Evolutionary conservation across 2,797 vertebrate species (phyloP).

Genomic region (Sternarchorhynchus goeldii): DNA sequence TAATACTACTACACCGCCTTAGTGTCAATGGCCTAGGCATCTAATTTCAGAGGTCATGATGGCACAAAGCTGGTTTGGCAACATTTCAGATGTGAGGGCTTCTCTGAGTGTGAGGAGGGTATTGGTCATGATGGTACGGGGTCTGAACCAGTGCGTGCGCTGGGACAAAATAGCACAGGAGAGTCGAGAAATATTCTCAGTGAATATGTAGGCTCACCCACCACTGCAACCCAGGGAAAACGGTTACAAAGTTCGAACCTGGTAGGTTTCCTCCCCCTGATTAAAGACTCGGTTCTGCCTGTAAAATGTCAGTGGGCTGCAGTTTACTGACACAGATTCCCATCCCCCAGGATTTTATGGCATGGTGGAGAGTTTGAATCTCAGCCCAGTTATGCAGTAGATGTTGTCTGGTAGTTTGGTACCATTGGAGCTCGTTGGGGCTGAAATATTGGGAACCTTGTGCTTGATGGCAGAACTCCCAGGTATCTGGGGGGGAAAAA

Average conservation of each 20-base stretch:
- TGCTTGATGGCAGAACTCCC: conserved; percentile 10
- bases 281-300: conserved; percentile 35
- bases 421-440: conserved; percentile 23
- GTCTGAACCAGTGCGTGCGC: not conserved
- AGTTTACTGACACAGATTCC: conserved; percentile 13
- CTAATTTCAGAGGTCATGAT: conserved; percentile 63
- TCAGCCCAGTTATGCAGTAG: conserved; percentile 15
- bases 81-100: conserved; percentile 31
- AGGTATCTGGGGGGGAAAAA: conserved; percentile 23
- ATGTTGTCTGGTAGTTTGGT: conserved; percentile 40
- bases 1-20: conserved; percentile 66
- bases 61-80: conserved; percentile 42
- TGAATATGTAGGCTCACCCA: not conserved
- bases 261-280: conserved; percentile 19
- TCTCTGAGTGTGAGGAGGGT: conserved; percentile 35
- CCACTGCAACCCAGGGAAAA: not conserved
- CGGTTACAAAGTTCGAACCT: not conserved
- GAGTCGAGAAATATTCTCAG: not conserved
- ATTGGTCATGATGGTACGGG: conserved; percentile 25
- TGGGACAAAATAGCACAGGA: not conserved
- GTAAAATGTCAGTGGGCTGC: conserved; percentile 22
- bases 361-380: conserved; percentile 17
- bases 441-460: conserved; percentile 23
- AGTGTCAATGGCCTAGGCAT: conserved; percentile 67
- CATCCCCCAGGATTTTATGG: not conserved